phyloP scores from a whole-genome alignment of 2,797 vertebrate species.

The Cichlasoma orientale region DNA sequence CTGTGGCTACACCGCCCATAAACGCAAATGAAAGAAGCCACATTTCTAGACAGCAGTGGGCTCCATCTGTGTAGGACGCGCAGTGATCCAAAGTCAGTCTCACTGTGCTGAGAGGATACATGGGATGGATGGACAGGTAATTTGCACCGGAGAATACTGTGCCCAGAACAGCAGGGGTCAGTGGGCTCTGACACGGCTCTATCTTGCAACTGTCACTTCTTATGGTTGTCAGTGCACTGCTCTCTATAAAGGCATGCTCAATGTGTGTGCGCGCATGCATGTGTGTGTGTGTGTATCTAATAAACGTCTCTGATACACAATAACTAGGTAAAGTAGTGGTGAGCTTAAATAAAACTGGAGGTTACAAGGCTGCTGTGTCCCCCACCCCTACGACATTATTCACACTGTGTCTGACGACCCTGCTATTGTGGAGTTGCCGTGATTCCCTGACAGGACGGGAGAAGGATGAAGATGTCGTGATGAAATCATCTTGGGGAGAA shows the following conservation, averaged over 20 bases:
- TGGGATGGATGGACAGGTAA: conserved; percentile 52
- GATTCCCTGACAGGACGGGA: conserved; percentile 43
- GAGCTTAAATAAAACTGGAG: conserved; percentile 37
- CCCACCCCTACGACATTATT: conserved; percentile 2
- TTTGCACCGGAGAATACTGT: conserved; percentile 41
- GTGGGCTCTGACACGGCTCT: conserved; percentile 55
- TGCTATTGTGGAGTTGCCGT: conserved; percentile 46
- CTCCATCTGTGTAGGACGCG: conserved; percentile 25
- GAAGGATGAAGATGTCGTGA: conserved; percentile 44
- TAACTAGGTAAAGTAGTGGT: conserved; percentile 17
- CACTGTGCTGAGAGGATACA: conserved; percentile 21
- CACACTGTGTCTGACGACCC: conserved; percentile 45
- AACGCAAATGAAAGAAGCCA: conserved; percentile 11
- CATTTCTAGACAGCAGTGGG: conserved; percentile 2
- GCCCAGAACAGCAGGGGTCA: conserved; percentile 62
- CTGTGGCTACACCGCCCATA: not conserved
- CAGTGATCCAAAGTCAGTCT: conserved; percentile 24
- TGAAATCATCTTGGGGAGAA: conserved; percentile 40
- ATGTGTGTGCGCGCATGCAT: not conserved
- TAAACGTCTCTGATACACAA: conserved; percentile 40
- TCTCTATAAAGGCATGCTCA: conserved; percentile 13
- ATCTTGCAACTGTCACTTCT: conserved; percentile 64
- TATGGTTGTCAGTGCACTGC: conserved; percentile 49
- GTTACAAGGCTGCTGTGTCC: conserved; percentile 16
- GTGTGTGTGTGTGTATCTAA: not conserved